Base-by-base conservation (phyloP, 2,797 vertebrate genomes). In the Sebastes trivittatus region DNA sequence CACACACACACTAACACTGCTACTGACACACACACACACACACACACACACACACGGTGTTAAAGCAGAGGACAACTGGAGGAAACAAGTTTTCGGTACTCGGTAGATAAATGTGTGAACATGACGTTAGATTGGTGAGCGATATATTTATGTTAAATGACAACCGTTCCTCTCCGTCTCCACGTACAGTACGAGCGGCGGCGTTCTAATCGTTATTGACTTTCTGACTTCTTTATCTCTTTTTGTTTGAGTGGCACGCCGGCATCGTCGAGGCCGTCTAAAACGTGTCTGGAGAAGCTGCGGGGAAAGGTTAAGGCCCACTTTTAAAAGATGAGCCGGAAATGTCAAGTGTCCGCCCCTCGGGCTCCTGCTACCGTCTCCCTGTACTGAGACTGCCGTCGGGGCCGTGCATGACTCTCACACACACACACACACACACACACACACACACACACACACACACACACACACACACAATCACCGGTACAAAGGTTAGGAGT, bases 341-440 rank as follows among this genome's bases (percentile, higher is more conserved):
- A 95, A 95, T 94, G 94, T 95, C 93, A 95, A 95, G 94, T 94
- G 93, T 91, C 83, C 80, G 79, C 90, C 92, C 95, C 92, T 91
- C 87, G 75, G 92, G 94, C 91, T 89, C 70, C 46, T 18, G 59
- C 87, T 83, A 75, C 87, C 46, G 86, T 89, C 89, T 90, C 83
- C 78, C 86, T 83, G 85, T 75, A 79, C 89, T 67, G 2, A 91
- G 84, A 83, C 87, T 80, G 90, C 92, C 82, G 46, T 38, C 72
- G 34, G 34, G 90, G 91, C 82, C 81, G 79, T 72, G 80, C 82
- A 77, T 71, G 67, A 88, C 84, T 32, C 61, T 60, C 60, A 60
- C 20, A 72, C 70, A 75, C 70, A 77, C 78, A 32, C 32, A 32
- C 32, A 32, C 34, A 34, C 32, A 34, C 34, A 34, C 34, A 34